Base-by-base conservation (phyloP, 2,797 vertebrate species). In the Cyprinella venusta region DNA sequence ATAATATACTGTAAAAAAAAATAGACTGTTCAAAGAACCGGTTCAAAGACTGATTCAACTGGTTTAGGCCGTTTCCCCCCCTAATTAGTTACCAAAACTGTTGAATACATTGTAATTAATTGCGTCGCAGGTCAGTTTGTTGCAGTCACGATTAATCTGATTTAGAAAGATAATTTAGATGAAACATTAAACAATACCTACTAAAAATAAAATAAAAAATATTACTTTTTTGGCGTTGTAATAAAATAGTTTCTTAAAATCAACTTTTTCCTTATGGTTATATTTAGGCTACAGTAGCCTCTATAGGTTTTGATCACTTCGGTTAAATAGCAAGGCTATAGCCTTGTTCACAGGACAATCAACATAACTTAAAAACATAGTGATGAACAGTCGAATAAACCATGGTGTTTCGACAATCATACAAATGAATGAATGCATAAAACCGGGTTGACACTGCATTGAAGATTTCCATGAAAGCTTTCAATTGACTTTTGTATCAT, bases 1-100 rank as follows among this genome's bases (percentile, higher is more conserved):
- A 48, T 5, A 45, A 48, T 48, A 48, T 4, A 48, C 45, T 16
- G 45, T 48, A 48, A 48, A 48, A 33, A 36, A 36, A 45, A 48
- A 48, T 69, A 88, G 48, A 81, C 40, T 18, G 21, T 8, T 56
- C 8, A 19, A 69, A 42, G 67, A 42, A n/a, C n/a, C 26, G 16
- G 13, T 16, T 75, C 7, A 56, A 40, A 75, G 7, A 8, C 48
- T 15, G 33, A 38, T 56, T 33, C 0, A 74, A 33, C 10, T 33
- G 10, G 8, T 56, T 50, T 8, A 30, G 6, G 13, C n/a, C n/a
- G 1, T 68, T 54, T 54, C 4, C 9, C 8, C 8, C 15, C 4
- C 3, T 1, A 54, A 21, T 9, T 54, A 24, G 10, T 59, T 59
- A 12, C 24, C n/a, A 59, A 59, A 54, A 48, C 12, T 4, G 52